Conservation (phyloP, 2,797 vertebrate species). For the Molossus molossus region DNA sequence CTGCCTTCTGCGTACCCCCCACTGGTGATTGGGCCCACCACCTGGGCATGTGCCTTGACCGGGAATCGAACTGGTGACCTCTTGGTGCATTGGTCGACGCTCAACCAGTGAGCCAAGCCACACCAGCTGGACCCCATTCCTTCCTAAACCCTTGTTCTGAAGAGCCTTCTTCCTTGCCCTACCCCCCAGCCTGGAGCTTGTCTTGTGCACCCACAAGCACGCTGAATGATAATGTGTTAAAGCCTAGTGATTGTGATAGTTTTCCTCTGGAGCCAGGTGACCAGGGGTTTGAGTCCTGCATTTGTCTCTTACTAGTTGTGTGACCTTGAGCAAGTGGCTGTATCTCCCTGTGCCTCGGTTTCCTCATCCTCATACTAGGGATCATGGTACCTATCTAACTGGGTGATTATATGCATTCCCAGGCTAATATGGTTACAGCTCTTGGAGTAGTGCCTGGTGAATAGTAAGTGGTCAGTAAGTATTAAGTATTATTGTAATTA, state of each 20-base stretch:
- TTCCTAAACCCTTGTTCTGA: constrained; percentile 40
- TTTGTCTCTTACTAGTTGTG: not conserved
- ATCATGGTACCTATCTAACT: not conserved
- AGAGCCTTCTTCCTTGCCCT: not conserved
- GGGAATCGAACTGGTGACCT: not conserved
- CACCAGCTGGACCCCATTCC: not conserved
- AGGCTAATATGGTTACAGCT: not conserved
- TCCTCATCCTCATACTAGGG: not conserved
- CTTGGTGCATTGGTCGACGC: not conserved
- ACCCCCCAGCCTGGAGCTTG: not conserved
- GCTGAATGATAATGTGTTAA: too few relatives aligned
- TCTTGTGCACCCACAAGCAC: accelerated
- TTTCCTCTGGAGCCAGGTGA: not conserved
- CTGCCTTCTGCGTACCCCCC: not conserved
- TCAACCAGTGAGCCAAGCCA: not conserved
- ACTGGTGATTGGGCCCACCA: not conserved
- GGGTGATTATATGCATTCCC: constrained; percentile 38
- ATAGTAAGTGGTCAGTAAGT: constrained; percentile 40
- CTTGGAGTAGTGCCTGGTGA: constrained; percentile 36
- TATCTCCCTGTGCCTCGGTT: constrained; percentile 47
- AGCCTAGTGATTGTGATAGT: not conserved
- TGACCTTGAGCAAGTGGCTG: constrained; percentile 35
- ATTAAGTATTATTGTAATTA: constrained; percentile 76
- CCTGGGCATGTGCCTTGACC: not conserved
- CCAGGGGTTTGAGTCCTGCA: not conserved